Percentiles rank a stretch among this genome's conserved stretches.
Conservation (phyloP, 2,113 vertebrate species). For the Macrotis lagotis region DNA sequence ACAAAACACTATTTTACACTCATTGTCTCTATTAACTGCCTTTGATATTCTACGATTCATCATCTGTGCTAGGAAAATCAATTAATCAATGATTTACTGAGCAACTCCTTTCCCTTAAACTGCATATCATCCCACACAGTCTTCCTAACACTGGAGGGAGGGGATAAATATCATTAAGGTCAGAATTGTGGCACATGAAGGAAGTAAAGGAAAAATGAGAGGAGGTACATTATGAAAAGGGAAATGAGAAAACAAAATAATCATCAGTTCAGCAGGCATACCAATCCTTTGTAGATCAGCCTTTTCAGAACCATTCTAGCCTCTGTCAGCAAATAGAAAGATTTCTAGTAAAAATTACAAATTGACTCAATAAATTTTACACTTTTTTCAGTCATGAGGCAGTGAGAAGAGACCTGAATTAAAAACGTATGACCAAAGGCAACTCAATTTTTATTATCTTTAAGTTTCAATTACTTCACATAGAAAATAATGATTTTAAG, state of each 20-base stretch:
- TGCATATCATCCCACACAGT: background rate
- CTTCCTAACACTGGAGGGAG: background rate
- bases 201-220: background rate
- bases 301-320: background rate
- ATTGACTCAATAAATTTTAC: background rate
- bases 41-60: background rate
- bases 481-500: background rate
- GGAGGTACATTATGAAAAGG: background rate
- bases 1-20: background rate
- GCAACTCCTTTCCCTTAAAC: background rate
- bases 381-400: background rate
- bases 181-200: background rate
- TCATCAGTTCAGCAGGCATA: background rate
- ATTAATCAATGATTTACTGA: background rate
- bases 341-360: background rate
- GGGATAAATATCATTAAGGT: background rate
- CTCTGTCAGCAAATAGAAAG: background rate
- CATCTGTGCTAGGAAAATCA: background rate
- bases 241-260: background rate
- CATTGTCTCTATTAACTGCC: background rate
- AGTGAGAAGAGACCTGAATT: background rate
- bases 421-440: background rate
- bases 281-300: background rate
- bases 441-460: background rate
- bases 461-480: background rate